Conservation (phyloP, 2,888 invertebrate species). For the Uloborus plumipes region DNA sequence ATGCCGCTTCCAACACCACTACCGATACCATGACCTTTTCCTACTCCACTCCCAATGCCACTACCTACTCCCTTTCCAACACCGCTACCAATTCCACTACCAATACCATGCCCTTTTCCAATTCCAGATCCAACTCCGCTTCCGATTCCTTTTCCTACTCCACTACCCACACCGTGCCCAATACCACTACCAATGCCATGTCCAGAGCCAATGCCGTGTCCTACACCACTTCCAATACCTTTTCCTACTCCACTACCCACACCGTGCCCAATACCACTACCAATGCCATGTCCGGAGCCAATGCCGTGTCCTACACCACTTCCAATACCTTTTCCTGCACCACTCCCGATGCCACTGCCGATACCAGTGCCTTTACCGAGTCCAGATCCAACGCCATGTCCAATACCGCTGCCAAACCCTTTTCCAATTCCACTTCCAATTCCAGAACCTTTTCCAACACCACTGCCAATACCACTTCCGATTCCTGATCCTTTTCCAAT, state of each 20-base stretch:
- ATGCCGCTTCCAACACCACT: constrained; percentile 6
- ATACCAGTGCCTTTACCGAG: constrained; percentile 30
- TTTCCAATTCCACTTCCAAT: constrained; percentile 2
- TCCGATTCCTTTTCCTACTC: constrained; percentile 28
- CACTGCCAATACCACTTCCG: constrained; percentile 25
- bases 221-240: constrained; percentile 35
- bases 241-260: constrained; percentile 27
- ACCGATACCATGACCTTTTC: constrained; percentile 19
- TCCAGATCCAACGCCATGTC: constrained; percentile 11
- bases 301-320: constrained; percentile 28
- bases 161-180: constrained; percentile 32
- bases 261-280: constrained; percentile 23
- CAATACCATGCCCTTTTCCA: constrained; percentile 29
- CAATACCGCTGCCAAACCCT: constrained; percentile 25
- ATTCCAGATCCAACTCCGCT: constrained; percentile 31
- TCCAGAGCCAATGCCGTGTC: constrained; percentile 34
- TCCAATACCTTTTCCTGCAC: constrained; percentile 36
- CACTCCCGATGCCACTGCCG: constrained; percentile 35
- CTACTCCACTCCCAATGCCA: constrained; percentile 23
- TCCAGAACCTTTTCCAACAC: constrained; percentile 13
- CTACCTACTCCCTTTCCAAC: constrained; percentile 17
- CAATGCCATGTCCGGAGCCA: constrained; percentile 36
- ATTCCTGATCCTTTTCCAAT: neutral
- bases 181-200: constrained; percentile 29
- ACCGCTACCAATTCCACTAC: constrained; percentile 33